Evolutionary conservation across 2,113 vertebrate genomes (phyloP).

Genomic region (Micromys minutus): DNA sequence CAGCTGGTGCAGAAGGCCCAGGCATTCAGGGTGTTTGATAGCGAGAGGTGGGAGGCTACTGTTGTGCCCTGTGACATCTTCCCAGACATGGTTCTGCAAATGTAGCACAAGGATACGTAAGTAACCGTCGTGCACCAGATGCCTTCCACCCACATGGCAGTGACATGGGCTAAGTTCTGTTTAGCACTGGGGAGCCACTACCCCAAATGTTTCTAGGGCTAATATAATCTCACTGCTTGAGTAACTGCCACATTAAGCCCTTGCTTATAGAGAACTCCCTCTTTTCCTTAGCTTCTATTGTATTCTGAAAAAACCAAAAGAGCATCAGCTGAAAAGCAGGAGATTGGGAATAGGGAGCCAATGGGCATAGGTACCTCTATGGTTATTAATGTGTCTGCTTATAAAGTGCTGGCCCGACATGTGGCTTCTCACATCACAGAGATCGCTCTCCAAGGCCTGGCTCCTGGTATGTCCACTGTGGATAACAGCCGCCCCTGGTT

Average conservation of each 20-base stretch:
- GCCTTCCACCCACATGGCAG: background rate
- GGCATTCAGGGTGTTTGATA: constrained; percentile 93
- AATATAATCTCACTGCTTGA: background rate
- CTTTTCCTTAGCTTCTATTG: constrained; percentile 1
- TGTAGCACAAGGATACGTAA: background rate
- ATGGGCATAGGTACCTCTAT: background rate
- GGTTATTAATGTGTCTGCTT: background rate
- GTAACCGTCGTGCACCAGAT: background rate
- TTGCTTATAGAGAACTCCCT: background rate
- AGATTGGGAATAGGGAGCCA: background rate
- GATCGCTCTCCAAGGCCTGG: background rate
- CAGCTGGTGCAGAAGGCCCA: constrained; percentile 92
- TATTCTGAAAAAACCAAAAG: background rate
- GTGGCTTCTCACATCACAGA: background rate
- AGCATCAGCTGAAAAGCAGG: background rate
- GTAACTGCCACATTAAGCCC: background rate
- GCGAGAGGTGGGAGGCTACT: constrained; percentile 92
- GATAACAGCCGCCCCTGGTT: background rate
- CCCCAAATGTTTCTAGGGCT: background rate
- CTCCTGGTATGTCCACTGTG: background rate
- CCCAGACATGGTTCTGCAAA: constrained; percentile 93
- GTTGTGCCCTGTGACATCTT: constrained; percentile 93
- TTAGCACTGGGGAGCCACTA: background rate
- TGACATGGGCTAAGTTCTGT: fast-evolving
- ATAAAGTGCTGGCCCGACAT: fast-evolving